A percentile compares a stretch with the other conserved stretches of the same genome.
Evolutionary conservation across 2,888 invertebrate genomes (phyloP).

Genomic region (Oxyteleia sp.): DNA sequence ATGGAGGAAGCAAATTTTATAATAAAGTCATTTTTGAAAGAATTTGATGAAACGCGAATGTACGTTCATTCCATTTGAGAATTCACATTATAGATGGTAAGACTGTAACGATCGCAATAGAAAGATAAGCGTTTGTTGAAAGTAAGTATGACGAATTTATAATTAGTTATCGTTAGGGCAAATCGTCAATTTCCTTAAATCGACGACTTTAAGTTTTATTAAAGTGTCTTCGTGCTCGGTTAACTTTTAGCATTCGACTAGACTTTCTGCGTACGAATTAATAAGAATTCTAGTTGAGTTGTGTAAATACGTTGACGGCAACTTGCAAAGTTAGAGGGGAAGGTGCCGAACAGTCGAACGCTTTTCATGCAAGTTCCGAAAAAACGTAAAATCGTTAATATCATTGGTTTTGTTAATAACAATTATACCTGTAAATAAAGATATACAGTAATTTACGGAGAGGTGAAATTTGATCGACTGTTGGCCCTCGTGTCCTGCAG

Average conservation of each 20-base stretch:
- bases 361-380: too few relatives aligned
- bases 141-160: conserved; percentile 33
- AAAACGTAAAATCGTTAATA: too few relatives aligned
- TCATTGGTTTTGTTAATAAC: too few relatives aligned
- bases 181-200: conserved; percentile 9
- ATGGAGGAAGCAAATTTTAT: conserved; percentile 22
- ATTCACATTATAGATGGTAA: conserved; percentile 54
- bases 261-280: not conserved
- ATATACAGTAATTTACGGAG: too few relatives aligned
- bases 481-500: too few relatives aligned
- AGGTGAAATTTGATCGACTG: too few relatives aligned
- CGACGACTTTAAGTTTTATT: conserved; percentile 63
- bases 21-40: conserved; percentile 42
- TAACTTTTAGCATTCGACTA: not conserved
- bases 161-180: not conserved
- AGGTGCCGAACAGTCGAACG: too few relatives aligned
- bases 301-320: conserved; percentile 31
- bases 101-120: conserved; percentile 41
- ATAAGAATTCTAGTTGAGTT: conserved; percentile 7
- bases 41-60: conserved; percentile 2
- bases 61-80: conserved; percentile 29
- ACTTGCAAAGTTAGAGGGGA: not conserved
- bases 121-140: conserved; percentile 12
- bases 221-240: conserved; percentile 40
- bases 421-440: too few relatives aligned